Evolutionary conservation across 2,797 vertebrate species (phyloP).

Genomic region (Geotrypetes seraphini): DNA sequence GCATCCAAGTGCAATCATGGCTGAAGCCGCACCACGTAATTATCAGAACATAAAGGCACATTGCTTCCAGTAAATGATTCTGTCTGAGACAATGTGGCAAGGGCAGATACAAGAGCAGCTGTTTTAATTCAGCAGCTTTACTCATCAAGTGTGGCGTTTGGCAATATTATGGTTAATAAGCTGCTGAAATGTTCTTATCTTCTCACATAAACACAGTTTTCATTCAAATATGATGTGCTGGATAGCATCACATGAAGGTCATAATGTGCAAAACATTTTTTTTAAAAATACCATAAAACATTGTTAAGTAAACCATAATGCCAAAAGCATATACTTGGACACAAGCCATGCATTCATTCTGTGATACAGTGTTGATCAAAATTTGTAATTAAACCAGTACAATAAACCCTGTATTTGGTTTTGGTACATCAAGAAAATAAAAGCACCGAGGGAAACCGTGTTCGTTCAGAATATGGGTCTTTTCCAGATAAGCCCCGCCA

Average conservation of each 20-base stretch:
- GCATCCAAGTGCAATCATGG: slow-evolving; percentile 40
- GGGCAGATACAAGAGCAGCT: too few species aligned
- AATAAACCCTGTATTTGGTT: slow-evolving; percentile 38
- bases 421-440: slow-evolving; percentile 32
- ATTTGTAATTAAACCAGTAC: slow-evolving; percentile 36
- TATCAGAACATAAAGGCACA: slow-evolving; percentile 63
- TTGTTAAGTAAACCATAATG: slow-evolving; percentile 29
- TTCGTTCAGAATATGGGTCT: slow-evolving; percentile 32
- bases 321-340: slow-evolving; percentile 36
- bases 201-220: slow-evolving; percentile 37
- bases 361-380: slow-evolving; percentile 30
- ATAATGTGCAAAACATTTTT: slow-evolving; percentile 27
- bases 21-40: slow-evolving; percentile 44
- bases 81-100: slow-evolving; percentile 16
- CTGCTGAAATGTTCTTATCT: too few species aligned
- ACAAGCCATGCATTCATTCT: slow-evolving; percentile 14
- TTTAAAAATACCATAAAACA: slow-evolving; percentile 24
- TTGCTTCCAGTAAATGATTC: slow-evolving; percentile 37
- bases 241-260: slow-evolving; percentile 55
- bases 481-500: too few species aligned
- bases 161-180: too few species aligned
- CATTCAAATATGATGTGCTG: slow-evolving; percentile 40
- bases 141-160: too few species aligned
- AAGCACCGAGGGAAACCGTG: slow-evolving; percentile 16
- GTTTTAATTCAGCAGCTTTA: too few species aligned